Conservation (phyloP, 2,888 invertebrate species). For the Corythucha ciliata region DNA sequence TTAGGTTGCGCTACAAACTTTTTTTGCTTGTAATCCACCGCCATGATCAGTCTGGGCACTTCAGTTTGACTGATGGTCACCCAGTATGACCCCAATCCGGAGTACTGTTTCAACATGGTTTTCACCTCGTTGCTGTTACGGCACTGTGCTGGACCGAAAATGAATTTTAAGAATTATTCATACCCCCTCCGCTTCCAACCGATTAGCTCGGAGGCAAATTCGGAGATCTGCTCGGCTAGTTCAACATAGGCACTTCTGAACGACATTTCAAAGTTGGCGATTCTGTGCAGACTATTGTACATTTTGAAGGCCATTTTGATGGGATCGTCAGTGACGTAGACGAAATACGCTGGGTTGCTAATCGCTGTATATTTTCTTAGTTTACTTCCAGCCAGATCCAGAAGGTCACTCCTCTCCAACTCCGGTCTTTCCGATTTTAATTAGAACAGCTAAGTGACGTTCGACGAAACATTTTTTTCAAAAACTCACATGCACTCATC, state of each 20-base stretch:
- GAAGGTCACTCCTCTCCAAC: too few species aligned
- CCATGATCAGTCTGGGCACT: conserved; percentile 56
- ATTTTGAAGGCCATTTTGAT: conserved; percentile 57
- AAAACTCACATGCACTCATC: conserved; percentile 29
- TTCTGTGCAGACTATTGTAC: conserved; percentile 49
- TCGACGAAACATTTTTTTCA: conserved; percentile 1
- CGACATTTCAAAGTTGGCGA: conserved; percentile 52
- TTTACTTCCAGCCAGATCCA: conserved; percentile 50
- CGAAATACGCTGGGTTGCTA: conserved; percentile 59
- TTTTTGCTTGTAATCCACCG: conserved; percentile 59
- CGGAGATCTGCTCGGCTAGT: conserved; percentile 44
- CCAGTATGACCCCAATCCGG: too few species aligned
- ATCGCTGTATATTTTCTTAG: conserved; percentile 57
- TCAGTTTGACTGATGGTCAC: neutral
- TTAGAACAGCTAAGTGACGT: too few species aligned
- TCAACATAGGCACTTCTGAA: conserved; percentile 54
- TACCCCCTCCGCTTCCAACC: conserved; percentile 33
- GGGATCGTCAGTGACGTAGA: conserved; percentile 56
- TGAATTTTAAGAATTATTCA: neutral
- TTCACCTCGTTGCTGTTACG: conserved; percentile 61
- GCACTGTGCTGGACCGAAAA: conserved; percentile 46
- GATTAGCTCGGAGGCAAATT: conserved; percentile 44
- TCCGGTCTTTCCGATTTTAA: too few species aligned
- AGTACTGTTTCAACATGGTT: conserved; percentile 46
- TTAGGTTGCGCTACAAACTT: conserved; percentile 67